Conservation (phyloP, 2,888 invertebrate genomes). For the Nowickia ferox region DNA sequence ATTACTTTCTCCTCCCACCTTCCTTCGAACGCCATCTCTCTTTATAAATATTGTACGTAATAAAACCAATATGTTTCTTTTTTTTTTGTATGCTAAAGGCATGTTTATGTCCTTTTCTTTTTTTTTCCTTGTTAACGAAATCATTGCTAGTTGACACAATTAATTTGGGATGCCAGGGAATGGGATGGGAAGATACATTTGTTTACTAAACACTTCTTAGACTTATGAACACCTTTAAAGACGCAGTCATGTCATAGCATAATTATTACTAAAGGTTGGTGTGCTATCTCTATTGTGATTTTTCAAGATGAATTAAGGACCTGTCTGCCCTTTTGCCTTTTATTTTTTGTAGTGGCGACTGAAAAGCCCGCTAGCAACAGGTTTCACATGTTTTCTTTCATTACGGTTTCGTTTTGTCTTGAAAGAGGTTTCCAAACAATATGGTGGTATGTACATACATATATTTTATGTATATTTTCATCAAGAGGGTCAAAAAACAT, state of each 20-base stretch:
- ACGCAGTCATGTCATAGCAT: constrained; percentile 42
- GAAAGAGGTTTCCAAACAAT: constrained; percentile 10
- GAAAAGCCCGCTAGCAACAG: constrained; percentile 47
- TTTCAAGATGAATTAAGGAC: neutral
- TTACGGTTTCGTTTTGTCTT: constrained; percentile 1
- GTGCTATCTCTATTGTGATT: neutral
- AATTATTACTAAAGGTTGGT: constrained; percentile 35
- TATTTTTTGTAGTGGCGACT: neutral
- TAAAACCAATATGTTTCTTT: constrained; percentile 38
- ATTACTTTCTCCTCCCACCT: too few relatives aligned
- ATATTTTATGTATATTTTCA: constrained; percentile 25
- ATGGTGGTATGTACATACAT: neutral
- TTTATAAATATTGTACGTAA: neutral
- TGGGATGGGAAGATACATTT: neutral
- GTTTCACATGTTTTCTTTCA: constrained; percentile 6
- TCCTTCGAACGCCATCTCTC: neutral
- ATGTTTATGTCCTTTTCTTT: constrained; percentile 29
- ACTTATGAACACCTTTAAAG: constrained; percentile 15
- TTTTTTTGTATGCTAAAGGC: constrained; percentile 17
- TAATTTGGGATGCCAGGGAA: constrained; percentile 33
- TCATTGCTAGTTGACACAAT: constrained; percentile 20
- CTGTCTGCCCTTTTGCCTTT: neutral
- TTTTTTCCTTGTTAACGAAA: constrained; percentile 24
- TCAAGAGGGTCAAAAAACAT: neutral
- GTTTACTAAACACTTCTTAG: neutral